A percentile compares a stretch with the other conserved stretches of the same genome.
Conservation (phyloP, 2,113 vertebrate genomes). For the Cavia porcellus region DNA sequence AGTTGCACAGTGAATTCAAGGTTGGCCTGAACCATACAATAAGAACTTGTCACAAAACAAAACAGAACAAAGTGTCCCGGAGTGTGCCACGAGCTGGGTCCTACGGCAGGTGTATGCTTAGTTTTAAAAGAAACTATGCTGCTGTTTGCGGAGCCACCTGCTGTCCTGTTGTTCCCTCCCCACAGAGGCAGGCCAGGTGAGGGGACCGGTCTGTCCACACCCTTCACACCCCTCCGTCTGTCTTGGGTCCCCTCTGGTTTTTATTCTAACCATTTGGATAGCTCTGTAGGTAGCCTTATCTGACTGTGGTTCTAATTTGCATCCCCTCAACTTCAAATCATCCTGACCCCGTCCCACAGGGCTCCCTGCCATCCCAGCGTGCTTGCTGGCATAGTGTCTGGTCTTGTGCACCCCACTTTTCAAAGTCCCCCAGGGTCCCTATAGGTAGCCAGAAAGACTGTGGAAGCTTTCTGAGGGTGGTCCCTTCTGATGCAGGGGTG, state of each 20-base stretch:
- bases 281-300: rapidly evolving
- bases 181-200: rapidly evolving
- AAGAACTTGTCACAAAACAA: background rate
- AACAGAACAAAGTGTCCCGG: background rate
- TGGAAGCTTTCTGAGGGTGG: background rate
- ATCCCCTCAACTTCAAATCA: background rate
- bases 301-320: background rate
- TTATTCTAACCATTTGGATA: background rate
- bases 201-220: rapidly evolving
- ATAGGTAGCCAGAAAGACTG: background rate
- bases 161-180: rapidly evolving
- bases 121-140: background rate
- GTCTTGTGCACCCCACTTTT: background rate
- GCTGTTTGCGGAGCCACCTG: background rate
- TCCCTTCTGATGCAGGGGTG: background rate
- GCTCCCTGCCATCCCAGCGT: background rate
- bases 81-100: background rate
- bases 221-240: rapidly evolving
- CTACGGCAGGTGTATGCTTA: rapidly evolving
- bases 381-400: background rate
- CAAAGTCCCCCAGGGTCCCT: background rate
- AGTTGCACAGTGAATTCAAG: background rate
- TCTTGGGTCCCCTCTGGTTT: background rate
- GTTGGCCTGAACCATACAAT: background rate
- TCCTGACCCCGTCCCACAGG: rapidly evolving